Percentiles rank a stretch among this genome's conserved stretches.
Conservation (phyloP, 2,113 vertebrate species). For the Campylomormyrus numenius region DNA sequence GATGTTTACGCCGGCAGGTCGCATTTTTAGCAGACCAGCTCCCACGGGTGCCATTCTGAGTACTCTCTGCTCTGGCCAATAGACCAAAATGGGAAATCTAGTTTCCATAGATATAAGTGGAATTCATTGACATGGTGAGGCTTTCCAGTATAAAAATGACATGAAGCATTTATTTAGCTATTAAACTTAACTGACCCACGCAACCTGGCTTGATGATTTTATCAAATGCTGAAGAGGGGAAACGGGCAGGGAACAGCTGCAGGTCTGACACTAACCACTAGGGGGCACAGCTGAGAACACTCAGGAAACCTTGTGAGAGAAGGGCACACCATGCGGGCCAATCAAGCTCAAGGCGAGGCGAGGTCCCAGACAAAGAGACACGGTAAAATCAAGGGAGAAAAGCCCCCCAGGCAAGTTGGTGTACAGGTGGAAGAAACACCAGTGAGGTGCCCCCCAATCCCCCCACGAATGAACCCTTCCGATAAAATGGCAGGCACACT, state of each 20-base stretch:
- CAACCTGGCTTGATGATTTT: not conserved
- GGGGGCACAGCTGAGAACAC: not conserved
- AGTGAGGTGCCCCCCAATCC: not conserved
- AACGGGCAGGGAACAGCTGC: not conserved
- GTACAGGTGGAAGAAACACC: slow-evolving; percentile 2
- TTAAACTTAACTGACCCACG: not conserved
- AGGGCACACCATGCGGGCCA: no score
- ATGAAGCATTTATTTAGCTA: slow-evolving; percentile 1
- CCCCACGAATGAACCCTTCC: not conserved
- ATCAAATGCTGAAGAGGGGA: not conserved
- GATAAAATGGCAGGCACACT: not conserved
- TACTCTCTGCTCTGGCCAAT: not conserved
- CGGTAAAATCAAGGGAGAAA: not conserved
- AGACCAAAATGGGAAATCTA: not conserved
- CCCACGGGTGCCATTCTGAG: not conserved
- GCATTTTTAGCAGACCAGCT: not conserved
- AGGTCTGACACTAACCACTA: not conserved
- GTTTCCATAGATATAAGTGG: not conserved
- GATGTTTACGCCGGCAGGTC: not conserved
- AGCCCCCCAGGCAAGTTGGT: not conserved
- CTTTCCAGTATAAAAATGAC: not conserved
- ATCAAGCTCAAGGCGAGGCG: no score
- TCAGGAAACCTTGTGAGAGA: not conserved
- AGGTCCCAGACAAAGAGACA: not conserved
- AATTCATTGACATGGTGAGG: not conserved